phyloP scores from a whole-genome alignment of 1,140 invertebrate species.

The Paralvinella palmiformis region DNA sequence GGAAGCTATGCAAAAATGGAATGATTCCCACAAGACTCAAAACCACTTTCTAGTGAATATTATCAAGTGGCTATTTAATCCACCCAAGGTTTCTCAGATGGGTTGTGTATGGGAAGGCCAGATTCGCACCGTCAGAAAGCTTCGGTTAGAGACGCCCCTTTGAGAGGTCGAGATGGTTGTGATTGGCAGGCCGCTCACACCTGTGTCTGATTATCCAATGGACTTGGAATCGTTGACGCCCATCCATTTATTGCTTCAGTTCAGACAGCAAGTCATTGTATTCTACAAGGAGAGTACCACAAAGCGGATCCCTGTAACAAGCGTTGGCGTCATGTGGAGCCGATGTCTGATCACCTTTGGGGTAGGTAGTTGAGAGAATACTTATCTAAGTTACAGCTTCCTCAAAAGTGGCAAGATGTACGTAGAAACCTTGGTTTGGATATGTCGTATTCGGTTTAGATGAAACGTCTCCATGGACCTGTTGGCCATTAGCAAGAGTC shows the following conservation, averaged over 20 bases:
- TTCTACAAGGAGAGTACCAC: background rate
- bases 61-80: background rate
- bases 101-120: background rate
- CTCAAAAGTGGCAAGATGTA: background rate
- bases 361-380: background rate
- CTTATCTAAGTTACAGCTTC: background rate
- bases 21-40: background rate
- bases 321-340: background rate
- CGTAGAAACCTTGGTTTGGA: background rate
- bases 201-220: background rate
- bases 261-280: background rate
- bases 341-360: background rate
- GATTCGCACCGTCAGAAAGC: background rate
- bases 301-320: background rate
- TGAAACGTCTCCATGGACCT: background rate
- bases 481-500: background rate
- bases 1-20: background rate
- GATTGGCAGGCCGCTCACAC: too few species aligned
- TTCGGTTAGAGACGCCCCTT: background rate
- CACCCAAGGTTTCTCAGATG: background rate
- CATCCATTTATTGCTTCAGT: background rate
- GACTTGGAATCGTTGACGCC: background rate
- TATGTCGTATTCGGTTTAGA: background rate
- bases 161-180: background rate
- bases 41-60: background rate